A percentile compares a stretch with the other conserved stretches of the same genome.
Evolutionary conservation across 2,888 invertebrate species (phyloP).

Genomic region (Rhopalosiphum nymphaeae): DNA sequence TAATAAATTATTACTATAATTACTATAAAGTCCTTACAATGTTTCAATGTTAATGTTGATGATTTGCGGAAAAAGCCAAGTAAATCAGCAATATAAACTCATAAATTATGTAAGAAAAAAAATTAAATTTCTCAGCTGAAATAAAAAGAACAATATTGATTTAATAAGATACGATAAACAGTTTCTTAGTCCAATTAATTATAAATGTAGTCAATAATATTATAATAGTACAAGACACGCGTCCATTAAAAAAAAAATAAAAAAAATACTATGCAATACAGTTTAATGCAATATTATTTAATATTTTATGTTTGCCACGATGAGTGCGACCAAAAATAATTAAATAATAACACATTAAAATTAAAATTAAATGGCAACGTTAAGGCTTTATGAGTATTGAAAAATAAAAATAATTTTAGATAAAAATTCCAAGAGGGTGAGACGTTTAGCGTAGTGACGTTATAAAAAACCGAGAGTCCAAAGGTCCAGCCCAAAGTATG

Average conservation of each 20-base stretch:
- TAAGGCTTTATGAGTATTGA: neutral
- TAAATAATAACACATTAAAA: neutral
- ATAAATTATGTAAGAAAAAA: neutral
- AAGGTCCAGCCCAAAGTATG: neutral
- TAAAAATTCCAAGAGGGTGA: neutral
- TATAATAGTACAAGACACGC: neutral
- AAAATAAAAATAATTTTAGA: neutral
- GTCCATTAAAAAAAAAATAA: neutral
- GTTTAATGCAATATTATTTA: neutral
- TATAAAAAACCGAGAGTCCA: neutral
- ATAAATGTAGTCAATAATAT: neutral
- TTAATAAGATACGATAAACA: neutral
- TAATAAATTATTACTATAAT: neutral
- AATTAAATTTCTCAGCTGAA: neutral
- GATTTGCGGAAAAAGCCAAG: neutral
- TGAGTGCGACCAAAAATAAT: neutral
- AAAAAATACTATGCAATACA: neutral
- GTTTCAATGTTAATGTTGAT: neutral
- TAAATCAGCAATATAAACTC: neutral
- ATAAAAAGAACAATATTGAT: neutral
- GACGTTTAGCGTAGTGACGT: neutral
- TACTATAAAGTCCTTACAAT: neutral
- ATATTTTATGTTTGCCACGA: neutral
- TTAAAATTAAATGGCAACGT: neutral
- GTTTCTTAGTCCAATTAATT: neutral